Percentiles rank a stretch among this genome's conserved stretches.
These are phyloP conservation scores for Oxyruncus cristatus DNA, from an alignment of 2,113 vertebrate species.

Conservation along the genomic window DNA sequence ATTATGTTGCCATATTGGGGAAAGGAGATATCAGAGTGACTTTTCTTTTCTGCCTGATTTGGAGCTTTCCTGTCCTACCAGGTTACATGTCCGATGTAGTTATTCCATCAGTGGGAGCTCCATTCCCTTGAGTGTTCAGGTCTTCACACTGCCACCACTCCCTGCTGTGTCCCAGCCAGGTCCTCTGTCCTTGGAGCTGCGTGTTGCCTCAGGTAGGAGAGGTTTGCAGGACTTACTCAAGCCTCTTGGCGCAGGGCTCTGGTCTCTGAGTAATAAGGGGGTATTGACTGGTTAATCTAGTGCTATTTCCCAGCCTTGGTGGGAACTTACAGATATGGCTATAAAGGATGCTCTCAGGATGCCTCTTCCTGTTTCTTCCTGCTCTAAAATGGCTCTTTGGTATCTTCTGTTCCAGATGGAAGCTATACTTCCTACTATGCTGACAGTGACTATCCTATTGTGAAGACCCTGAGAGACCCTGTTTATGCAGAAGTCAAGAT, in stretches of 20 bases:
- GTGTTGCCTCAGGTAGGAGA: conserved; percentile 54
- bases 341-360: background rate
- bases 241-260: background rate
- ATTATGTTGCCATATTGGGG: accelerated
- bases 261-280: background rate
- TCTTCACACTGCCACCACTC: background rate
- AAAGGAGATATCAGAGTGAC: background rate
- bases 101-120: background rate
- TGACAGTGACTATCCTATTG: conserved; percentile 44
- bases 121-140: conserved; percentile 22
- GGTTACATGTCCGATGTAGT: conserved; percentile 54
- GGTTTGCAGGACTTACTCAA: background rate
- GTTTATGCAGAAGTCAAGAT: conserved; percentile 76
- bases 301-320: background rate
- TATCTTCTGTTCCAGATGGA: conserved; percentile 49
- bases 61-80: background rate
- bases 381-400: background rate
- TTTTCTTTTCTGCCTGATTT: background rate
- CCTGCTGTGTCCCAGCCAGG: conserved; percentile 23
- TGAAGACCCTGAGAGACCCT: conserved; percentile 70
- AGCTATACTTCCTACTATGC: conserved; percentile 69
- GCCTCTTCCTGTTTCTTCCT: background rate
- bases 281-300: background rate
- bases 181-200: conserved; percentile 59
- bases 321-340: background rate